Base-by-base conservation (phyloP, 2,113 vertebrate genomes). In the Collichthys lucidus region DNA sequence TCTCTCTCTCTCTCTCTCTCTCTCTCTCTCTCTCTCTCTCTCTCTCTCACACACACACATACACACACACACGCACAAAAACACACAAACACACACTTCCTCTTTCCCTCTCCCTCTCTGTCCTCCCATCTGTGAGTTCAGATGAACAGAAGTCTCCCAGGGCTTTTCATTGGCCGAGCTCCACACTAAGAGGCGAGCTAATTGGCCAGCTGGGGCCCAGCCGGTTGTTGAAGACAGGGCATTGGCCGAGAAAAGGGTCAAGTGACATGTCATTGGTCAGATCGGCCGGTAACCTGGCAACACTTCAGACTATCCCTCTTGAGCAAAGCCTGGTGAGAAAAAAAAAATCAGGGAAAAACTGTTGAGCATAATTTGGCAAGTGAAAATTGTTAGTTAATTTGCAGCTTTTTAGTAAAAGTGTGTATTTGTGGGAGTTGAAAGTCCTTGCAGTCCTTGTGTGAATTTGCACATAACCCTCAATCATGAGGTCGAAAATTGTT, bases 131-230 rank as follows among this genome's bases (percentile, higher is more conserved):
- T 94, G 93, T 86, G 90, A 89, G 90, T 92, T 94, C 92, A 92
- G 89, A 90, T 89, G 88, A 92, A 92, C 87, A 89, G 84, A 87
- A 89, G 86, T 90, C 92, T 94, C 91, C 80, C 65, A 81, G 86
- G 93, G 92, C 70, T 88, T 91, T 83, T 88, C 87, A 91, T 94
- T 94, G 93, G 93, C 90, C 47, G 17, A 42, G 84, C 80, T 91
- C 92, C 92, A 93, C 79, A 22, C 86, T 89, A 87, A 92, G 91
- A 92, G 92, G 82, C 84, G 29, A 90, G 90, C 88, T 94, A 94
- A 94, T 94, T 94, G 92, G 93, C 91, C 93, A 94, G 93, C 92
- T 93, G 93, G 92, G 93, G 90, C 91, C 89, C 91, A 91, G 90
- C 83, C 86, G 86, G 85, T 86, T 88, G 86, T 88, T 79, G 81